Conservation (phyloP, 1,140 invertebrate species). For the Nebria ingens region DNA sequence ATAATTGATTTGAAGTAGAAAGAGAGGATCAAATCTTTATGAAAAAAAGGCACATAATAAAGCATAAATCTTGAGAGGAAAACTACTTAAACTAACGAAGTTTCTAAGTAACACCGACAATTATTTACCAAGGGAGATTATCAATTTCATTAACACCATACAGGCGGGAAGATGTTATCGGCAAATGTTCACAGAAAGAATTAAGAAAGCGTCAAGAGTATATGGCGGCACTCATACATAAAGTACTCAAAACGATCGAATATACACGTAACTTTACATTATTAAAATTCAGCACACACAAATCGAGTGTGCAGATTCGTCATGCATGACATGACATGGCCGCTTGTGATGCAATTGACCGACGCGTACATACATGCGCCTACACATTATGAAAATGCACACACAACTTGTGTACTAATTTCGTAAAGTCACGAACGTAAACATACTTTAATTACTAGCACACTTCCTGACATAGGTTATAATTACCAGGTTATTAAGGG, state of each 20-base stretch:
- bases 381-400: not conserved
- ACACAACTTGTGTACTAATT: slow-evolving; percentile 9
- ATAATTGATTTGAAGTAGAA: no score
- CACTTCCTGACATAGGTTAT: slow-evolving; percentile 2
- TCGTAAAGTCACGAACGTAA: slow-evolving; percentile 2
- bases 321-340: not conserved
- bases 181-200: not conserved
- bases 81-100: no score
- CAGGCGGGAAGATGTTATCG: not conserved
- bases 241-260: no score
- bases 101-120: no score
- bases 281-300: not conserved
- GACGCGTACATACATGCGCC: not conserved
- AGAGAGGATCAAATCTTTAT: no score
- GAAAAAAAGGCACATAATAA: no score
- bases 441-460: slow-evolving; percentile 1
- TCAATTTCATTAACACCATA: not conserved
- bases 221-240: no score
- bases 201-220: not conserved
- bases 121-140: not conserved
- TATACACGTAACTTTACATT: not conserved
- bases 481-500: slow-evolving; percentile 7
- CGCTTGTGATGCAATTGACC: not conserved
- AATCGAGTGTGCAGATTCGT: not conserved
- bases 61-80: no score